These are phyloP conservation scores for Eumeta japonica DNA, from an alignment of 1,140 invertebrate genomes.

Conservation along the genomic window DNA sequence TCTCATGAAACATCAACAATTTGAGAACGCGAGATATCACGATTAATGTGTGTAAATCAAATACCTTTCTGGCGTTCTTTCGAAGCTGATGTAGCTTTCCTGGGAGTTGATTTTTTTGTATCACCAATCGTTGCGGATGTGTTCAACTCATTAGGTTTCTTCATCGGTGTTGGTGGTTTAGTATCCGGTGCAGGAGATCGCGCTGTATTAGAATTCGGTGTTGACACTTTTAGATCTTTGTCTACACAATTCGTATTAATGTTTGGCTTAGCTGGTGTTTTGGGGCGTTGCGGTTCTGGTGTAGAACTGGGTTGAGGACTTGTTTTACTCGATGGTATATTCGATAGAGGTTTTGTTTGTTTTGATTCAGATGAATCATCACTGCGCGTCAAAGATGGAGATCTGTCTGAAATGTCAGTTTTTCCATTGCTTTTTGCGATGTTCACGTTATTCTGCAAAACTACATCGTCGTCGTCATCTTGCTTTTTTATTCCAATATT, in stretches of 20 bases:
- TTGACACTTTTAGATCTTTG: too few relatives aligned
- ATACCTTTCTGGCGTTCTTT: constrained; percentile 45
- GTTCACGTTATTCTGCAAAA: constrained; percentile 35
- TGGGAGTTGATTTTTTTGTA: constrained; percentile 37
- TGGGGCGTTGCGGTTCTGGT: constrained; percentile 37
- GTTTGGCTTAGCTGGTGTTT: constrained; percentile 43
- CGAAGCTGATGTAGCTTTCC: constrained; percentile 37
- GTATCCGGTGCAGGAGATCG: constrained; percentile 29
- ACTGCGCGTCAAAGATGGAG: constrained; percentile 51
- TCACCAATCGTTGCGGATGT: constrained; percentile 23
- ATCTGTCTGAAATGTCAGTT: constrained; percentile 41
- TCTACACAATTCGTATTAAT: too few relatives aligned
- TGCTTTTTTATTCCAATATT: constrained; percentile 34
- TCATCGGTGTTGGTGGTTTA: constrained; percentile 20
- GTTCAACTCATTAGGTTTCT: constrained; percentile 35
- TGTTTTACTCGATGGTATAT: constrained; percentile 25
- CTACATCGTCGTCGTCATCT: constrained; percentile 50
- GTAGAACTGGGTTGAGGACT: constrained; percentile 18
- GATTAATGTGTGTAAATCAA: background rate
- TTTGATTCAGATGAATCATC: constrained; percentile 54
- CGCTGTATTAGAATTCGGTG: too few relatives aligned
- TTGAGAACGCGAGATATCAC: background rate
- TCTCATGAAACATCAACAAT: too few relatives aligned
- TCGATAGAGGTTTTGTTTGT: constrained; percentile 25
- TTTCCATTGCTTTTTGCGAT: constrained; percentile 18